A percentile compares a stretch with the other conserved stretches of the same genome.
Conservation (phyloP, 2,113 vertebrate species). For the Nansenia antarctica region DNA sequence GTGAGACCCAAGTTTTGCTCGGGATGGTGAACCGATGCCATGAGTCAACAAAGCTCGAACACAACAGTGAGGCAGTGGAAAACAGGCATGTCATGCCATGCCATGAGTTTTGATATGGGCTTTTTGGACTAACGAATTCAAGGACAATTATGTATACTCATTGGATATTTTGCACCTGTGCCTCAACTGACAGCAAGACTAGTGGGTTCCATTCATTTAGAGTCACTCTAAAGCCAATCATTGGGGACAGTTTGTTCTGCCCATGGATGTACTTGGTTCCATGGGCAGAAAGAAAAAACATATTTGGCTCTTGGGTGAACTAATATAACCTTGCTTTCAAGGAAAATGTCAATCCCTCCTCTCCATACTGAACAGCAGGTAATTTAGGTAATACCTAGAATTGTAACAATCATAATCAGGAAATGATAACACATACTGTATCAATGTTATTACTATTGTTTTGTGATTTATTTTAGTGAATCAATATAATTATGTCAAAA, state of each 20-base stretch:
- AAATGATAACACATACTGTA: conserved; percentile 20
- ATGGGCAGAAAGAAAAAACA: conserved; percentile 32
- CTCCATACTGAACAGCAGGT: conserved; percentile 5
- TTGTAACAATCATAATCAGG: conserved; percentile 34
- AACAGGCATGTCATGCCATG: conserved; percentile 11
- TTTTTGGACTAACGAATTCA: conserved; percentile 44
- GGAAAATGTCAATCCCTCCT: neutral
- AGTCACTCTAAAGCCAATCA: neutral
- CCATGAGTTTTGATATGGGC: conserved; percentile 13
- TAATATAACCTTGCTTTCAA: neutral
- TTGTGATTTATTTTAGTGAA: conserved; percentile 26
- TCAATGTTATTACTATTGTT: neutral
- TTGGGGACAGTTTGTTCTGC: conserved; percentile 19
- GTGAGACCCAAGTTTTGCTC: conserved; percentile 3
- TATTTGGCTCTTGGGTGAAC: conserved; percentile 5
- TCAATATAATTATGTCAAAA: conserved; percentile 31
- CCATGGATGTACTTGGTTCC: conserved; percentile 16
- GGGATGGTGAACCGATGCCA: conserved; percentile 23
- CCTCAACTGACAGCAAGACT: conserved; percentile 18
- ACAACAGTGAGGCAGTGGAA: conserved; percentile 8
- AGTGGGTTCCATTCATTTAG: neutral
- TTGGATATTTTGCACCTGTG: conserved; percentile 39
- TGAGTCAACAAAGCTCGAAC: conserved; percentile 14
- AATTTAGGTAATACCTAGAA: conserved; percentile 37
- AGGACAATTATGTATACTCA: conserved; percentile 30